Evolutionary conservation across 2,888 invertebrate species (phyloP), one percentile per base, ranked within the genome.

Genomic region (Slavum lentiscoides): DNA sequence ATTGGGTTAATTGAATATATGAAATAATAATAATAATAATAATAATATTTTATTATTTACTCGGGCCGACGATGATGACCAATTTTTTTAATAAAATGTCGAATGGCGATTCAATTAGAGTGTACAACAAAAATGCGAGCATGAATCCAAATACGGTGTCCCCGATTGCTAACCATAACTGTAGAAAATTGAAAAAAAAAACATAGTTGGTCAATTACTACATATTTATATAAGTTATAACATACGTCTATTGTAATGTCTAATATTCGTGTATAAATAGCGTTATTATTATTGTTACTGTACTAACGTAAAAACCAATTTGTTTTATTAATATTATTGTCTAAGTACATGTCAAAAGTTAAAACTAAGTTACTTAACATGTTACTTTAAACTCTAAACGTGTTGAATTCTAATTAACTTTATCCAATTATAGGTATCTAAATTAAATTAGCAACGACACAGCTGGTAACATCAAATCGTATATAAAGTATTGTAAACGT

Each of bases 91-190:
- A n/a, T 49, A 76, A 9, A 8, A 37, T 59, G 49, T 76, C 75
- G 19, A 76, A 76, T 30, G 75, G 75, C 9, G 68, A 76, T 59
- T 76, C 75, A 66, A 76, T 76, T 43, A 76, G 49, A 49, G 75
- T 76, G 30, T 76, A 76, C 30, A 76, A 49, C 1, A 76, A 49
- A 76, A 76, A 76, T 9, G 75, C 59, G 11, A 76, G 8, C 59
- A 76, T 76, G 59, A 76, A 76, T 43, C 75, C 75, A 68, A 76
- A 67, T 1, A 76, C 59, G 1, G 49, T 76, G 59, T 76, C 75
- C 59, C 67, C 75, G 59, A 76, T 76, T n/a, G 68, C 67, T n/a
- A 68, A 76, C 75, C 75, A 76, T n/a, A 76, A 59, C 75, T 76
- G 43, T 19, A 64, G 0, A 53, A 64, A 23, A 58, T 15, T 30